Evolutionary conservation across 2,888 invertebrate species (phyloP).

Genomic region (Heliconius cydno): DNA sequence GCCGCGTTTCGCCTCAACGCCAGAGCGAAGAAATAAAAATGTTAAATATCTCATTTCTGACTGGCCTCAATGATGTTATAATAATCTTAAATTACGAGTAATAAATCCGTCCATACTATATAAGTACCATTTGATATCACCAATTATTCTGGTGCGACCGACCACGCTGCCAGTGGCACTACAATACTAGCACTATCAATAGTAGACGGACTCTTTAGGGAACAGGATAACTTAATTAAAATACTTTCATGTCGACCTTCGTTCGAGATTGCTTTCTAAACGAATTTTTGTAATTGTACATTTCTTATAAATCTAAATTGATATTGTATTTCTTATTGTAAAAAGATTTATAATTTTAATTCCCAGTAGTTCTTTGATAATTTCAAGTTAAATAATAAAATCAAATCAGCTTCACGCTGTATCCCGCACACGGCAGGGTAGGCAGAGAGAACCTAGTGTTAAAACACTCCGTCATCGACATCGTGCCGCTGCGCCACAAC

Average conservation of each 20-base stretch:
- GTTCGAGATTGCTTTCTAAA: constrained; percentile 14
- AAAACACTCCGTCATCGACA: too few species aligned
- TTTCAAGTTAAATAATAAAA: not conserved
- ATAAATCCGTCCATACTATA: too few species aligned
- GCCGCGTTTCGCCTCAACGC: too few species aligned
- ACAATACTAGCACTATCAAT: not conserved
- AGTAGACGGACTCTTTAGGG: not conserved
- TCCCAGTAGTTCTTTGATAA: not conserved
- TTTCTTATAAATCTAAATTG: not conserved
- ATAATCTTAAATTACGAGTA: too few species aligned
- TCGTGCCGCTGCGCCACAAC: too few species aligned
- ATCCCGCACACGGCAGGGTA: too few species aligned
- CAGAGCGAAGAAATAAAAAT: too few species aligned
- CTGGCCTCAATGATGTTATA: too few species aligned
- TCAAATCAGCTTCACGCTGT: too few species aligned
- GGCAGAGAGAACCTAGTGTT: too few species aligned
- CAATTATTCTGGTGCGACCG: not conserved
- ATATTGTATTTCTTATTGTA: not conserved
- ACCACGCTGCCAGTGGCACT: not conserved
- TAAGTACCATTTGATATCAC: too few species aligned
- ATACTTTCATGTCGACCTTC: not conserved
- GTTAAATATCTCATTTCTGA: too few species aligned
- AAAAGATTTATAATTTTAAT: not conserved
- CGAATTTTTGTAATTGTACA: constrained; percentile 8
- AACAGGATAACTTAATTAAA: constrained; percentile 2